These are phyloP conservation scores for Dallia pectoralis DNA, from an alignment of 2,797 vertebrate species.

Conservation along the genomic window DNA sequence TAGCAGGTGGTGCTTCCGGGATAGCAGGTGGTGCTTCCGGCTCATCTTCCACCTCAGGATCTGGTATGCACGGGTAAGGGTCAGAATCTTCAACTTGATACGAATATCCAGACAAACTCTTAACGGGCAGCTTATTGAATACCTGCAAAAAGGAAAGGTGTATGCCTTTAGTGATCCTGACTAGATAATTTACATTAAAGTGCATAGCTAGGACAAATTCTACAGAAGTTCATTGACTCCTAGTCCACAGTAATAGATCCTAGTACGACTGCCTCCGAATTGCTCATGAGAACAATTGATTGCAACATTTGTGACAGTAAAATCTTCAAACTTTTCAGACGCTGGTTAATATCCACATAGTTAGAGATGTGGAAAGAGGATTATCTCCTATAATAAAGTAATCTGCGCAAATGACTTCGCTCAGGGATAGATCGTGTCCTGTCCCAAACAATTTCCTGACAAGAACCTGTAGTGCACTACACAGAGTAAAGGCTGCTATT, in stretches of 20 bases:
- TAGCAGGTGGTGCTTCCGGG: too few species aligned
- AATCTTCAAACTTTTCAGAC: neutral
- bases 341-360: neutral
- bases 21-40: neutral
- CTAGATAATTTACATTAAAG: neutral
- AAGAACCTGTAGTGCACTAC: neutral
- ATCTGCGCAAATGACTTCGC: too few species aligned
- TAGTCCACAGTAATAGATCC: too few species aligned
- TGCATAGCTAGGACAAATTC: too few species aligned
- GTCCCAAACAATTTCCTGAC: neutral
- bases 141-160: slow-evolving; percentile 49
- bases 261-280: neutral
- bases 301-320: neutral
- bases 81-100: slow-evolving; percentile 46
- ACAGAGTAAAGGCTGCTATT: neutral
- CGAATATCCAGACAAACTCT: slow-evolving; percentile 59
- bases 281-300: neutral
- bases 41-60: neutral
- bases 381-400: too few species aligned
- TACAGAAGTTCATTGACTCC: too few species aligned
- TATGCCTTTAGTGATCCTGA: neutral
- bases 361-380: neutral
- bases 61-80: slow-evolving; percentile 34
- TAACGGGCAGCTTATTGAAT: slow-evolving; percentile 58
- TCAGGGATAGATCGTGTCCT: neutral